Evolutionary conservation across 2,888 invertebrate species (phyloP).

Genomic region (Chrysolina americana): DNA sequence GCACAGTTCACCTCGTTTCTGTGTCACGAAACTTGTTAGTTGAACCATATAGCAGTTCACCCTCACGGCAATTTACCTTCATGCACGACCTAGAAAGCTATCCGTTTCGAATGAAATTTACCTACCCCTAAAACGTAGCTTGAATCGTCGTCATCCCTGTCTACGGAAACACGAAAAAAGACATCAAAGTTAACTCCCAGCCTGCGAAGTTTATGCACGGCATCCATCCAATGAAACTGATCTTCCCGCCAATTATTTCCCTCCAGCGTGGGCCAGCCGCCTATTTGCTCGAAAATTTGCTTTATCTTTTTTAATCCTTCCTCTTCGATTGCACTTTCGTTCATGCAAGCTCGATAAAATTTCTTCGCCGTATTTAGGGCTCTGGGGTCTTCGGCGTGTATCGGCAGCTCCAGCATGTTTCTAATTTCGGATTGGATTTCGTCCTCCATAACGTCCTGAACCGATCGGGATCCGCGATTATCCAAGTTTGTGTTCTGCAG

Average conservation of each 20-base stretch:
- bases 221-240: slow-evolving; percentile 65
- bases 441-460: slow-evolving; percentile 55
- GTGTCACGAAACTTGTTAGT: background rate
- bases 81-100: background rate
- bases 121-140: slow-evolving; percentile 63
- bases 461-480: slow-evolving; percentile 66
- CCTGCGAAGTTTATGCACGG: slow-evolving; percentile 61
- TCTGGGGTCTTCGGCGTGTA: slow-evolving; percentile 43
- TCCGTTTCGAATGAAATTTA: slow-evolving; percentile 39
- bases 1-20: background rate
- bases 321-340: slow-evolving; percentile 61
- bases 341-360: slow-evolving; percentile 65
- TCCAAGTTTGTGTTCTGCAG: slow-evolving; percentile 78
- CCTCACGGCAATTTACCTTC: background rate
- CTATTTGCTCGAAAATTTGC: slow-evolving; percentile 69
- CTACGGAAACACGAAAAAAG: slow-evolving; percentile 61
- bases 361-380: slow-evolving; percentile 59
- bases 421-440: slow-evolving; percentile 58
- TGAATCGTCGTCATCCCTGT: slow-evolving; percentile 57
- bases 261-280: slow-evolving; percentile 75
- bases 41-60: background rate
- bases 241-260: slow-evolving; percentile 68
- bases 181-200: slow-evolving; percentile 64
- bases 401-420: slow-evolving; percentile 56
- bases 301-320: slow-evolving; percentile 56